Percentiles rank a stretch among this genome's conserved stretches.
Evolutionary conservation across 2,113 vertebrate species (phyloP).

Genomic region (mouse (Mus musculus)): GRCm39 chr1:140346501-140347000

Average conservation of each 20-base stretch:
- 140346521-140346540: not conserved
- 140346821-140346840: not conserved
- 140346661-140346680: not conserved
- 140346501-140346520: slow-evolving; percentile 22
- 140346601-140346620: not conserved
- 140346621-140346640: not conserved
- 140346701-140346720: not conserved
- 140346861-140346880: not conserved
- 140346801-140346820: not conserved
- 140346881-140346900: no score
- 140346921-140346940: not conserved
- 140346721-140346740: slow-evolving; percentile 27
- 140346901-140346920: not conserved
- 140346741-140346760: not conserved
- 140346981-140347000: not conserved
- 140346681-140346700: not conserved
- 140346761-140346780: not conserved
- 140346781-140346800: not conserved
- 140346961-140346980: not conserved
- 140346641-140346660: not conserved
- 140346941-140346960: not conserved
- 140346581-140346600: not conserved
- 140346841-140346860: not conserved
- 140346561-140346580: slow-evolving; percentile 1
- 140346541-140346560: not conserved